Evolutionary conservation across 2,888 invertebrate genomes (phyloP).

Genomic region (Resseliella maxima): DNA sequence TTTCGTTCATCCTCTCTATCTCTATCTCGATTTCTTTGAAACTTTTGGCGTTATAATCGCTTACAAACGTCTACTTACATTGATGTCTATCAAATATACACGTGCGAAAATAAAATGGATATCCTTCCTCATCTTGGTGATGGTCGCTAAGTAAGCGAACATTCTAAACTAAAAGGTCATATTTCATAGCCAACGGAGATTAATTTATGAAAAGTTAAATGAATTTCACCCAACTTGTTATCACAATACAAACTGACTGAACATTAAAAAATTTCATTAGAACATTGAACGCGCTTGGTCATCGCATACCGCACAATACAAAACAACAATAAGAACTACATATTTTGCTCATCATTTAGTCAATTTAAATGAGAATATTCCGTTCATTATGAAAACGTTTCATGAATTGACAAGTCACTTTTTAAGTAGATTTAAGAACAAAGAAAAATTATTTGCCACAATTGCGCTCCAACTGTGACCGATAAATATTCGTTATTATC

Average conservation of each 20-base stretch:
- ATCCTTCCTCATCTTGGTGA: neutral
- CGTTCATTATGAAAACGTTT: neutral
- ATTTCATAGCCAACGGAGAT: conserved; percentile 1
- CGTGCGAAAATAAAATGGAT: neutral
- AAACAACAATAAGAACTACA: neutral
- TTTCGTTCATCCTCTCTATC: no score
- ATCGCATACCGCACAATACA: no score
- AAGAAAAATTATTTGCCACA: neutral
- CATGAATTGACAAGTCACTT: neutral
- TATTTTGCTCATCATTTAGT: neutral
- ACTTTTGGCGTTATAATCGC: no score
- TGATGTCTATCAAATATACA: neutral
- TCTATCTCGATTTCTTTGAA: no score
- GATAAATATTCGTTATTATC: neutral
- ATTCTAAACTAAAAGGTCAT: neutral
- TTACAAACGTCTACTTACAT: neutral
- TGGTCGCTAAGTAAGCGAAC: neutral
- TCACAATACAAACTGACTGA: neutral
- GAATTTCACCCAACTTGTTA: conserved; percentile 6
- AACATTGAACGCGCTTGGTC: no score
- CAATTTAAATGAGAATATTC: neutral
- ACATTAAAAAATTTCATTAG: neutral
- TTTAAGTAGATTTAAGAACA: neutral
- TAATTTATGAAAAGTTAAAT: neutral
- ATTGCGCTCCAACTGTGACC: neutral